These are phyloP conservation scores for Trachelus tabidus DNA, from an alignment of 2,888 invertebrate genomes.

Conservation along the genomic window DNA sequence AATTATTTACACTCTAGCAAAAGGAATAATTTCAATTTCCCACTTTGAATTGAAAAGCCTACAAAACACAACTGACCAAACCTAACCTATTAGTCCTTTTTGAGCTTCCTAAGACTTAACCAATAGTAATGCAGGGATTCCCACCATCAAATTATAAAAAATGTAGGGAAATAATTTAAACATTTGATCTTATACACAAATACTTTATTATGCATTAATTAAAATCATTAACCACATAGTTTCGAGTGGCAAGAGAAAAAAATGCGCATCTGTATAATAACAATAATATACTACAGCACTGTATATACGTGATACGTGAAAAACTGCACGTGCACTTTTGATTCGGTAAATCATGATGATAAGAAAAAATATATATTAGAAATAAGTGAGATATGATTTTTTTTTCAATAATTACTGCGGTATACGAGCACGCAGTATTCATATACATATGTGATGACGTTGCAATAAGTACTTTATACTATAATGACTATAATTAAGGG, in stretches of 20 bases:
- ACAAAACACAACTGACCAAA: background rate
- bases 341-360: background rate
- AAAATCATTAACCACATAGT: background rate
- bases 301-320: background rate
- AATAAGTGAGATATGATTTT: background rate
- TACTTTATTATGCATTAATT: conserved; percentile 5
- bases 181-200: background rate
- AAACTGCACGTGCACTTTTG: background rate
- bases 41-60: background rate
- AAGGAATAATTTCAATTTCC: no score
- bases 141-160: background rate
- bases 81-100: background rate
- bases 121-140: no score
- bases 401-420: background rate
- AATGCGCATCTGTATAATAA: background rate
- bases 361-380: background rate
- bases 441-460: background rate
- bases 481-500: background rate
- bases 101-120: background rate
- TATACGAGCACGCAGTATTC: background rate
- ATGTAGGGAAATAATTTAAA: background rate
- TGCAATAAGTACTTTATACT: background rate
- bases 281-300: background rate
- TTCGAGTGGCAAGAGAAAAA: background rate
- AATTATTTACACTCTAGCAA: background rate